Evolutionary conservation across 2,888 invertebrate genomes (phyloP), one percentile per base, ranked within the genome.

Genomic region (Atrina japonica): DNA sequence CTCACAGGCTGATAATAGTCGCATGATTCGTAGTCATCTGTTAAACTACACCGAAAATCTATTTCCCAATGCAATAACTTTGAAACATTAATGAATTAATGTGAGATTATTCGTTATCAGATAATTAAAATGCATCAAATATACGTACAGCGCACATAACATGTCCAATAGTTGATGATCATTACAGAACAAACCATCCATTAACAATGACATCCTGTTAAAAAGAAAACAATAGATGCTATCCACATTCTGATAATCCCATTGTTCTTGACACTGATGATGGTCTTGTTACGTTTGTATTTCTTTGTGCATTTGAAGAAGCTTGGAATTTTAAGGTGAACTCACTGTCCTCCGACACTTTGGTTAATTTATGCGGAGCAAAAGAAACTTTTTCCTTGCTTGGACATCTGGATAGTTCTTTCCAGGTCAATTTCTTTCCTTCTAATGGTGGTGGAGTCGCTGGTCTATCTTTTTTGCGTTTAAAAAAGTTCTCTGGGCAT

Each of bases 391-490:
- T 61, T 49, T 61, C 61, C 14, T 61, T 47, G 14, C 61, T 61
- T 11, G 61, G 49, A 21, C 43, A 49, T 11, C 49, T 27, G 11
- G 61, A 21, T 11, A 61, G 27, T 61, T 61, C 61, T 47, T 49
- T 61, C 61, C 61, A 61, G 16, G 61, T 61, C 7, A 61, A 30
- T 50, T 61, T 61, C 49, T 61, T 61, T 27, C 61, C 61, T 25
- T 61, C 61, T 14, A 49, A 49, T 5, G 61, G 61, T 6, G 61
- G 61, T 1, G 61, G 61, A 18, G 61, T 61, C 9, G 61, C 29
- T 5, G 61, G 61, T 21, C 61, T 27, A 11, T 23, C 27, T 18
- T 23, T 25, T 3, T 47, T 45, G 47, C 43, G 61, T 56, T 56
- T 35, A 30, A 61, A 61, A 7, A 61, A 35, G 21, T 47, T 30